These are phyloP conservation scores for Thinocorus orbignyianus DNA, from an alignment of 2,113 vertebrate species.

Conservation along the genomic window DNA sequence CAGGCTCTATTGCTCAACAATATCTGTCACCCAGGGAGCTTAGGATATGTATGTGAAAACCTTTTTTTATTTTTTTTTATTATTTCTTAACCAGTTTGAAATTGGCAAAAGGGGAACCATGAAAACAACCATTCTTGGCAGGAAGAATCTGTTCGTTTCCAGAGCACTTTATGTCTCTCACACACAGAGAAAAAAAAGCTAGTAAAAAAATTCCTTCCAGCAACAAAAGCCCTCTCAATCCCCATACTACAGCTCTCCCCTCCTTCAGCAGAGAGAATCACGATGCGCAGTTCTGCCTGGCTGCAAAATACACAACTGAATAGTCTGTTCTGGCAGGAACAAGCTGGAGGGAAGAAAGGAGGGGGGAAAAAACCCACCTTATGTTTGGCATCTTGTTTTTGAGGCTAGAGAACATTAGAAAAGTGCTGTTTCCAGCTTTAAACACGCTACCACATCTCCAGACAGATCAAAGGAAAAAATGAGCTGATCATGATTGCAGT, in stretches of 20 bases:
- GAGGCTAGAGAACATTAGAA: slow-evolving; percentile 37
- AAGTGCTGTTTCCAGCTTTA: slow-evolving; percentile 37
- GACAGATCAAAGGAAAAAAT: background rate
- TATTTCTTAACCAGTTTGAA: slow-evolving; percentile 44
- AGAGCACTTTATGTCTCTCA: slow-evolving; percentile 53
- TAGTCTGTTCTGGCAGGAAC: slow-evolving; percentile 36
- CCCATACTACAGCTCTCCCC: background rate
- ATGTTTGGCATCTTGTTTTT: slow-evolving; percentile 26
- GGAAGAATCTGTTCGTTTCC: slow-evolving; percentile 46
- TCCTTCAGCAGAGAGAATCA: background rate
- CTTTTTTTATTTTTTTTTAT: background rate
- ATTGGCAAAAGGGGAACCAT: slow-evolving; percentile 34
- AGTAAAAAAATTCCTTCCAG: slow-evolving; percentile 54
- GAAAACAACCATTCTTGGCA: slow-evolving; percentile 61
- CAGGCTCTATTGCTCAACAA: background rate
- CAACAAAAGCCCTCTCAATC: slow-evolving; percentile 11
- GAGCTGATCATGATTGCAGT: background rate
- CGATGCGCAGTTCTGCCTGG: background rate
- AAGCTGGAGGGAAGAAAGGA: slow-evolving; percentile 27
- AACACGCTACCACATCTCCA: slow-evolving; percentile 1
- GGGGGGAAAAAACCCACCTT: background rate
- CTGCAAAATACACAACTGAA: slow-evolving; percentile 18
- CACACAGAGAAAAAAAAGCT: background rate
- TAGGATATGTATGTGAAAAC: background rate
- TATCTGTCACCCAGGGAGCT: background rate